phyloP scores from a whole-genome alignment of 2,888 invertebrate species.

The Chesias legatella region DNA sequence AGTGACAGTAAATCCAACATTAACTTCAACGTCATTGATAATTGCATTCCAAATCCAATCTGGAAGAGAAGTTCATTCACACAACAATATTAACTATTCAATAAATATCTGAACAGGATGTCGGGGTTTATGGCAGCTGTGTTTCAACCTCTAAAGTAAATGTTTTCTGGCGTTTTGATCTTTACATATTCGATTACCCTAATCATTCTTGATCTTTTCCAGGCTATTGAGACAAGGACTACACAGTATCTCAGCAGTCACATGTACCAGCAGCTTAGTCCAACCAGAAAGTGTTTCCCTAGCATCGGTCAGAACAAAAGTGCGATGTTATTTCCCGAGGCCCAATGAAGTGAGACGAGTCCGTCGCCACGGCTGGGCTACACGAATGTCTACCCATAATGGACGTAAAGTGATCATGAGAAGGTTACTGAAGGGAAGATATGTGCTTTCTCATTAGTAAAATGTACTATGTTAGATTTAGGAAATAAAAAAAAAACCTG shows the following conservation, averaged over 20 bases:
- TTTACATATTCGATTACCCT: too few relatives aligned
- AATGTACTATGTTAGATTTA: not conserved
- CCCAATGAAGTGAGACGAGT: slow-evolving; percentile 87
- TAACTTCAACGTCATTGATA: too few relatives aligned
- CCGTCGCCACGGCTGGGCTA: slow-evolving; percentile 84
- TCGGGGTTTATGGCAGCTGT: slow-evolving; percentile 52
- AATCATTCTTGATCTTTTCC: slow-evolving; percentile 29
- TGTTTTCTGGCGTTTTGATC: not conserved
- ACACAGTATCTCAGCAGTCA: slow-evolving; percentile 38
- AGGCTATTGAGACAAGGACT: slow-evolving; percentile 54
- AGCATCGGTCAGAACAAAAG: slow-evolving; percentile 63
- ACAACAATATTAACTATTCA: too few relatives aligned
- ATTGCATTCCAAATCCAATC: too few relatives aligned
- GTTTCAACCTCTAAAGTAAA: slow-evolving; percentile 58
- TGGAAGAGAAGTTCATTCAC: too few relatives aligned
- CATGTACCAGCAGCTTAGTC: slow-evolving; percentile 43
- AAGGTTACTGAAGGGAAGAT: slow-evolving; percentile 86
- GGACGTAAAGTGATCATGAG: slow-evolving; percentile 88
- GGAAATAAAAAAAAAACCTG: not conserved
- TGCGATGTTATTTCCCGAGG: slow-evolving; percentile 86
- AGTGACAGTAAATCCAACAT: too few relatives aligned
- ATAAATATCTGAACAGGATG: slow-evolving; percentile 35
- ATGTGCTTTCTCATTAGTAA: slow-evolving; percentile 83
- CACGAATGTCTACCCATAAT: slow-evolving; percentile 83
- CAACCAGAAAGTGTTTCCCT: slow-evolving; percentile 53